These are phyloP conservation scores for Semnornis frantzii DNA, from an alignment of 2,113 vertebrate genomes.

Conservation along the genomic window DNA sequence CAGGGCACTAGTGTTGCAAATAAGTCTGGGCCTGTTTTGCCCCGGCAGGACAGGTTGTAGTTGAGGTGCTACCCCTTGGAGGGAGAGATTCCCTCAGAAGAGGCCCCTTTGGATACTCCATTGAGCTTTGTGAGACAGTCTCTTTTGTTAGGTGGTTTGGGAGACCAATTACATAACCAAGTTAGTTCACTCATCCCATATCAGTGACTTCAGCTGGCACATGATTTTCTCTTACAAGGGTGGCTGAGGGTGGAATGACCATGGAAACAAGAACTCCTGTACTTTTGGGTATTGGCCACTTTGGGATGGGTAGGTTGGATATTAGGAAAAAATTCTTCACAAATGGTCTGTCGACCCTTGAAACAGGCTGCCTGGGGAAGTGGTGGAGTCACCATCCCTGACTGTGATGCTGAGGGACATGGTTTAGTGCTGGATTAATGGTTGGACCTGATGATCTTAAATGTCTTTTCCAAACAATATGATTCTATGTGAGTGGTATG, in stretches of 20 bases:
- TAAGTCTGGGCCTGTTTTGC: no score
- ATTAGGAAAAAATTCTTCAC: no score
- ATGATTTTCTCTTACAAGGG: not conserved
- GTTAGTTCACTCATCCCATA: not conserved
- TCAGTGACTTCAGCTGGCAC: not conserved
- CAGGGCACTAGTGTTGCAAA: no score
- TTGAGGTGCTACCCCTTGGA: not conserved
- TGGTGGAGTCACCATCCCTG: no score
- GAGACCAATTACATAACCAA: not conserved
- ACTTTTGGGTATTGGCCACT: not conserved
- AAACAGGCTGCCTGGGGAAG: no score
- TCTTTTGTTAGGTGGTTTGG: not conserved
- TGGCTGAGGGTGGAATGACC: not conserved
- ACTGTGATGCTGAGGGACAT: no score
- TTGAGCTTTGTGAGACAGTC: not conserved
- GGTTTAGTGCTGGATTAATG: no score
- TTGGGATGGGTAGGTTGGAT: not conserved
- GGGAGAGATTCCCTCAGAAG: not conserved
- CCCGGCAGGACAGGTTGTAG: not conserved
- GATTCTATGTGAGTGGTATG: not conserved
- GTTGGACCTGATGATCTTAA: no score
- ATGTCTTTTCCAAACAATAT: no score
- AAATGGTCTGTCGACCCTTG: no score
- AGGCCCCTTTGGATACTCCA: not conserved
- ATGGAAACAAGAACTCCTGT: not conserved